Conservation (phyloP, 2,113 vertebrate species). For the Xenotilapia longispinis region DNA sequence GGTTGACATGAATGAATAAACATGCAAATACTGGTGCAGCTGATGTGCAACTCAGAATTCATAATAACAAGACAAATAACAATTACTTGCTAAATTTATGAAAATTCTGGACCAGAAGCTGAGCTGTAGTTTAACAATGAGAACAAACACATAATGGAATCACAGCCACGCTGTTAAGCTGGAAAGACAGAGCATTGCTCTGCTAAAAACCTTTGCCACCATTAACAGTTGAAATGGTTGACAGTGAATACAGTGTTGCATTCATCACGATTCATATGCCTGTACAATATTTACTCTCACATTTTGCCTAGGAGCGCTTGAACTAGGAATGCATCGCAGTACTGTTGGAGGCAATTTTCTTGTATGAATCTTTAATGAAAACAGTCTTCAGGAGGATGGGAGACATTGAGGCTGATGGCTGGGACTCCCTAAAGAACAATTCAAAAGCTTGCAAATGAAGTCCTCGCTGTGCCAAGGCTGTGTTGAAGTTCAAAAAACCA, state of each 20-base stretch:
- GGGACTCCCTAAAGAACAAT: slow-evolving; percentile 7
- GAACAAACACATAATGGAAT: slow-evolving; percentile 27
- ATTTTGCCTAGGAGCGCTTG: not conserved
- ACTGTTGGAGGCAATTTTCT: slow-evolving; percentile 34
- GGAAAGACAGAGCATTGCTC: not conserved
- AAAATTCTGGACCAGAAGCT: not conserved
- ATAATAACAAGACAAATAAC: not conserved
- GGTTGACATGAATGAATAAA: not conserved
- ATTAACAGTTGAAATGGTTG: slow-evolving; percentile 7
- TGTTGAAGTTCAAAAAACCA: not conserved
- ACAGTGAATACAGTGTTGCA: slow-evolving; percentile 11
- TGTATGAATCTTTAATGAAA: slow-evolving; percentile 64
- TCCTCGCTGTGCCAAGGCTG: not conserved
- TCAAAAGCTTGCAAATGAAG: slow-evolving; percentile 10
- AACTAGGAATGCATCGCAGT: slow-evolving; percentile 9
- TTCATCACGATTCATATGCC: slow-evolving; percentile 11
- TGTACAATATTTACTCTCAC: not conserved
- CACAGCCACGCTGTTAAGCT: not conserved
- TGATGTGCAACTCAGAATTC: not conserved
- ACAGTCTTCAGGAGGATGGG: slow-evolving; percentile 34
- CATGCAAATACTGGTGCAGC: not conserved
- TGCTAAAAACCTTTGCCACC: slow-evolving; percentile 15
- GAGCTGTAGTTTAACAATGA: not conserved
- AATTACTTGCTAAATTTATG: slow-evolving; percentile 13
- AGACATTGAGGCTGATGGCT: slow-evolving; percentile 14